Evolutionary conservation across 2,113 vertebrate species (phyloP).

Genomic region (Hyperopisus bebe): DNA sequence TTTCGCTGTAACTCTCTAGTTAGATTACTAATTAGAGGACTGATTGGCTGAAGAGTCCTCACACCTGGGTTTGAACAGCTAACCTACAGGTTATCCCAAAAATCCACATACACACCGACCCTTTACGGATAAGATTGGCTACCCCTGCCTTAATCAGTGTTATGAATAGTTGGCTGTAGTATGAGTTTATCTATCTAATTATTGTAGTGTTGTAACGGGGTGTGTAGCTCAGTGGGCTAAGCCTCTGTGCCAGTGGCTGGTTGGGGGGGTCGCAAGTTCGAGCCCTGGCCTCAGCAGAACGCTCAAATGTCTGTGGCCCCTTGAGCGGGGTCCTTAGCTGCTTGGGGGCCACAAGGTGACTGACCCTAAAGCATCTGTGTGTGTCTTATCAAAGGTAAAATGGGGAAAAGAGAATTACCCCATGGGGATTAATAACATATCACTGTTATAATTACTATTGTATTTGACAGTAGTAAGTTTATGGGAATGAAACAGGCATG

Average conservation of each 20-base stretch:
- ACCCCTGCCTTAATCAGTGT: background rate
- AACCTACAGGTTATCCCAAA: no score
- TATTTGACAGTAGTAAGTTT: background rate
- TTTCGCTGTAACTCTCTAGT: no score
- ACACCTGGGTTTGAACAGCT: no score
- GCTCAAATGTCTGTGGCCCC: background rate
- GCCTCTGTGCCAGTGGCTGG: background rate
- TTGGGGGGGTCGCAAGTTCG: background rate
- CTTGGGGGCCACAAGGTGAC: background rate
- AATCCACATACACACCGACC: no score
- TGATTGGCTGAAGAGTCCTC: no score
- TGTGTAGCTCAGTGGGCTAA: background rate
- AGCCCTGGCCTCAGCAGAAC: background rate
- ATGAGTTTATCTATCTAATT: background rate
- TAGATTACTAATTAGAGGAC: no score
- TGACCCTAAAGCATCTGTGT: background rate
- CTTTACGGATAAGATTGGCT: no score
- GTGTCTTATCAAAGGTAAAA: background rate
- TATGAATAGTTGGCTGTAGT: background rate
- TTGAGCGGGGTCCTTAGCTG: background rate
- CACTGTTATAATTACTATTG: background rate
- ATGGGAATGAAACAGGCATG: background rate
- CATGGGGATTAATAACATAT: background rate
- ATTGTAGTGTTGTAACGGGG: background rate
- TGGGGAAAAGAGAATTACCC: background rate